Evolutionary conservation across 2,888 invertebrate species (phyloP).

Genomic region (Nymphalis polychloros): DNA sequence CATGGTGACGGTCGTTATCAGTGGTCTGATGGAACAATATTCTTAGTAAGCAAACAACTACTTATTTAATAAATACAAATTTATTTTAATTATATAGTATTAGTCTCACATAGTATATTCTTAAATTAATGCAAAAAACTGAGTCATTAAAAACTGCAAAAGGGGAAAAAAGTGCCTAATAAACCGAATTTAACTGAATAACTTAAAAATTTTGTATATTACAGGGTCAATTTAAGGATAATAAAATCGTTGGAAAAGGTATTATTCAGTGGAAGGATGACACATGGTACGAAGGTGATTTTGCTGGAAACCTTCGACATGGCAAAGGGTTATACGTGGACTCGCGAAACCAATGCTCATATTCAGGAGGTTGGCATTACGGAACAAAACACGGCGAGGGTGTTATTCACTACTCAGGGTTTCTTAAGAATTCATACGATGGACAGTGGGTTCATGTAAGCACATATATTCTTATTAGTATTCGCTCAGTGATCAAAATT

Average conservation of each 20-base stretch:
- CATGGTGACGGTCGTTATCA: constrained; percentile 81
- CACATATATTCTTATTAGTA: too few relatives aligned
- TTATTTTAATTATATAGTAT: too few relatives aligned
- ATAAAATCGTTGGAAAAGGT: constrained; percentile 80
- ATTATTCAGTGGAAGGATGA: constrained; percentile 79
- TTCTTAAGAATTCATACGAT: constrained; percentile 63
- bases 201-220: constrained; percentile 18
- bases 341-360: constrained; percentile 63
- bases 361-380: constrained; percentile 73
- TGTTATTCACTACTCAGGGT: constrained; percentile 58
- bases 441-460: constrained; percentile 67
- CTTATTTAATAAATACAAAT: too few relatives aligned
- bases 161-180: too few relatives aligned
- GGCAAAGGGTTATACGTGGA: constrained; percentile 78
- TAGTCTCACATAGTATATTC: too few relatives aligned
- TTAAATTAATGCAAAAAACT: too few relatives aligned
- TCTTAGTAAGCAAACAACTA: constrained; percentile 61
- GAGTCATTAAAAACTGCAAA: too few relatives aligned
- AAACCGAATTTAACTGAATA: too few relatives aligned
- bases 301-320: constrained; percentile 78
- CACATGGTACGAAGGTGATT: constrained; percentile 82
- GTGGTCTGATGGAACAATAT: constrained; percentile 82
- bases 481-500: too few relatives aligned
- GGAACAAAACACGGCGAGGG: constrained; percentile 75
- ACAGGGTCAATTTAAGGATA: constrained; percentile 82